Percentiles rank a stretch among this genome's conserved stretches.
phyloP scores from a whole-genome alignment of 2,113 vertebrate genomes.

The Piliocolobus tephrosceles region DNA sequence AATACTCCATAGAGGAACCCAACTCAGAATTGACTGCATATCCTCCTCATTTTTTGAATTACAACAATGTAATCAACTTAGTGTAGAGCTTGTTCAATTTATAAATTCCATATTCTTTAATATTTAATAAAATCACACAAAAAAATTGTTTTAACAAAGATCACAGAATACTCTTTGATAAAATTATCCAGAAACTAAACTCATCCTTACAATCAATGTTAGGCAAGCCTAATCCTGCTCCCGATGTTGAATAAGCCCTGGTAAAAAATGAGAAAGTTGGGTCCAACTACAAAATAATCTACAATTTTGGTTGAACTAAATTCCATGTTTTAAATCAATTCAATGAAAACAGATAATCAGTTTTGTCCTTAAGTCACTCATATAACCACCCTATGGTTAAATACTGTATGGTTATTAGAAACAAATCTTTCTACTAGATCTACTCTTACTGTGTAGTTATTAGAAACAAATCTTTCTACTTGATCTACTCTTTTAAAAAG shows the following conservation, averaged over 20 bases:
- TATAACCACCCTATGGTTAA: neutral
- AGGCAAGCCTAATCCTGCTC: neutral
- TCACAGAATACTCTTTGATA: neutral
- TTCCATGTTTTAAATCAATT: constrained; percentile 21
- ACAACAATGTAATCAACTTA: neutral
- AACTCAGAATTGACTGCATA: neutral
- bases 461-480: no score
- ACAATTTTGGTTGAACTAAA: neutral
- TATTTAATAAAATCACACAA: constrained; percentile 5
- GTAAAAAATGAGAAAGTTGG: neutral
- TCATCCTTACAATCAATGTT: neutral
- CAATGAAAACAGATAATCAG: constrained; percentile 21
- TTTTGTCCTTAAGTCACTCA: neutral
- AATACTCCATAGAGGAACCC: neutral
- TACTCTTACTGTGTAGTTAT: no score
- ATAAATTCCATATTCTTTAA: constrained; percentile 37
- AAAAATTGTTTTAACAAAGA: constrained; percentile 6
- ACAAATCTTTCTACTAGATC: no score
- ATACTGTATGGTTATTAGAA: no score
- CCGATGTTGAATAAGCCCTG: neutral
- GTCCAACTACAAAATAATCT: constrained; percentile 5
- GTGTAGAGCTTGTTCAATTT: neutral
- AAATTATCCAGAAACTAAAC: neutral
- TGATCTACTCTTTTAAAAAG: no score
- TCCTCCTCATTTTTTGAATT: neutral